Base-by-base conservation (phyloP, 53 echinoderm and acorn worm genomes). In the Astropecten irregularis region DNA sequence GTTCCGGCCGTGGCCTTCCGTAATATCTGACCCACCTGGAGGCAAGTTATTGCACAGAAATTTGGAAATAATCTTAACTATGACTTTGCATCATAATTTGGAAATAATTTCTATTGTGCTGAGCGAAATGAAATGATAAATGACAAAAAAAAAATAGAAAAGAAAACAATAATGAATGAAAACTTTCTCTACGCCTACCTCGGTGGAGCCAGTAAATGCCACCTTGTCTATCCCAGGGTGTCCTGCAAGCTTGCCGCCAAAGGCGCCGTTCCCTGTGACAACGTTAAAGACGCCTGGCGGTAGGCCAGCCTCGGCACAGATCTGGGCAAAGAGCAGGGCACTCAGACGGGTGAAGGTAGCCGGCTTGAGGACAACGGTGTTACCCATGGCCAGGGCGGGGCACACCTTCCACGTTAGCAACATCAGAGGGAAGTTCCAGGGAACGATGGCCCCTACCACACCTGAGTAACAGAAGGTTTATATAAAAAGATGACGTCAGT, bases 381-480 rank as follows among this genome's bases (percentile, higher is more conserved):
- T 97, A 5, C 97, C 97, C 97, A 97, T 97, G 57, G 97, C 97
- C 9, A 97, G 85, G 73, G 97, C 97, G 0, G 97, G 97, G 77
- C 97, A 97, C 6, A 97, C 90, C 81, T 97, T 97, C 97, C 97
- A 97, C 3, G 88, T 90, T 46, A 97, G 59, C 29, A 97, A 84
- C 97, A 97, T 97, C 28, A 97, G 90, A 8, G 97, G 97, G 73
- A 97, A 97, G 85, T 97, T 97, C 97, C 97, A 97, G 5, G 97
- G 97, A 16, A 94, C 94, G 26, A 97, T 97, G 54, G 91, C 97
- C 18, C 94, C 97, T 10, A 97, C 90, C 38, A 97, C 92, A 65
- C 97, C 97, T 97, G 86, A 6, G 1, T 51, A 49, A 40, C 39
- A 19, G 13, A 1, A 55, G 22, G 46, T n/a, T n/a, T n/a, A n/a